phyloP scores from a whole-genome alignment of 2,113 vertebrate genomes.

The Centropus unirufus region DNA sequence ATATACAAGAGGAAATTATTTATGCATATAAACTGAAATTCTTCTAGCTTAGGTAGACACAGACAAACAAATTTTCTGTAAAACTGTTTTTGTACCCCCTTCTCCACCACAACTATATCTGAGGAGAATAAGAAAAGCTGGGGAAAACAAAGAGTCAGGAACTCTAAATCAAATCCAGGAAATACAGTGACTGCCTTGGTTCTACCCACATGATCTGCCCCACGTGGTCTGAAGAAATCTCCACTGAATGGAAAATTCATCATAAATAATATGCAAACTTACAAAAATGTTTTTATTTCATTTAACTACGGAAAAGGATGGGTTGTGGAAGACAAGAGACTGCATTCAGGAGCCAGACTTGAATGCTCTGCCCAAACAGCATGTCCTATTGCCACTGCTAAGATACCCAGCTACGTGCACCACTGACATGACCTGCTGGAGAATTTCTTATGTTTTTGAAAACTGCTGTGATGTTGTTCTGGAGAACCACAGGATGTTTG shows the following conservation, averaged over 20 bases:
- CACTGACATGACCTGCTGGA: neutral
- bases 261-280: neutral
- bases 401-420: neutral
- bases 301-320: neutral
- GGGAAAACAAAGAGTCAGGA: neutral
- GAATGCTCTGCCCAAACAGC: neutral
- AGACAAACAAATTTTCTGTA: neutral
- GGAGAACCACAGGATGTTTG: neutral
- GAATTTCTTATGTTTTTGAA: neutral
- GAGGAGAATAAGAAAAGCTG: neutral
- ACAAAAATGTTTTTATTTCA: neutral
- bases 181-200: neutral
- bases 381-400: neutral
- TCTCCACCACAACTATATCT: neutral
- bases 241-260: neutral
- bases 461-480: neutral
- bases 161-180: neutral
- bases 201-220: neutral
- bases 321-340: neutral
- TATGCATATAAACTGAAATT: neutral
- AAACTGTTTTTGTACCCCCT: neutral
- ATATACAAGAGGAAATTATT: neutral
- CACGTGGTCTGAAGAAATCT: neutral
- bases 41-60: neutral
- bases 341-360: neutral